Base-by-base conservation (phyloP, 2,888 invertebrate species). In the Protophormia terraenovae region DNA sequence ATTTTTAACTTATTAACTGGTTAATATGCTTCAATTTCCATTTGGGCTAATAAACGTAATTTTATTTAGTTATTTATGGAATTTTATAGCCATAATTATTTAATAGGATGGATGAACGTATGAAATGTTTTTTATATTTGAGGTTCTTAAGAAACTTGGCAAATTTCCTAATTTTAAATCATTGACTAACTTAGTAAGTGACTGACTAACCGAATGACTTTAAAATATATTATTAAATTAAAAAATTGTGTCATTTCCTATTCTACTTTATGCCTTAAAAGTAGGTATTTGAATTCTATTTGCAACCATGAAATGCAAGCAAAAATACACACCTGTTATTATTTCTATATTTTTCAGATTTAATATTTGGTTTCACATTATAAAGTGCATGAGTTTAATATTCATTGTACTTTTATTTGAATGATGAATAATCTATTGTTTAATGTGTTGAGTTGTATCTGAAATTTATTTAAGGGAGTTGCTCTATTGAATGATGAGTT, bases 181-280 rank as follows among this genome's bases (percentile, higher is more conserved):
- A n/a, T 6, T 58, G 27, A 29, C 47, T 67, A 19, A 47, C 19
- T 22, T 50, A 50, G 58, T n/a, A n/a, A n/a, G n/a, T 75, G 58
- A 75, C 69, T 62, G 16, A 67, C 24, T 58, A 35, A 24, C 32
- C 24, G 29, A 14, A 8, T 58, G n/a, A 24, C 47, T 27, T 78
- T 32, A 50, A 64, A 27, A n/a, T 32, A 73, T 27, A 8, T 16
- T 19, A 60, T 55, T 38, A 8, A 10, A 29, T 38, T 12, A 35
- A 75, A n/a, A 78, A 83, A 80, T 71, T 85, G 75, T 82, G 85
- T 82, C 81, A 85, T 64, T 85, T 85, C 78, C 82, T 82, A 85
- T 75, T 78, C 78, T 47, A 58, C 12, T 7, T 62, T 73, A 0
- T 41, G 58, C 29, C 60, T 60, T 8, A 41, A 10, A 19, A 16